phyloP scores from a whole-genome alignment of 2,888 invertebrate genomes.

The Dione juno region DNA sequence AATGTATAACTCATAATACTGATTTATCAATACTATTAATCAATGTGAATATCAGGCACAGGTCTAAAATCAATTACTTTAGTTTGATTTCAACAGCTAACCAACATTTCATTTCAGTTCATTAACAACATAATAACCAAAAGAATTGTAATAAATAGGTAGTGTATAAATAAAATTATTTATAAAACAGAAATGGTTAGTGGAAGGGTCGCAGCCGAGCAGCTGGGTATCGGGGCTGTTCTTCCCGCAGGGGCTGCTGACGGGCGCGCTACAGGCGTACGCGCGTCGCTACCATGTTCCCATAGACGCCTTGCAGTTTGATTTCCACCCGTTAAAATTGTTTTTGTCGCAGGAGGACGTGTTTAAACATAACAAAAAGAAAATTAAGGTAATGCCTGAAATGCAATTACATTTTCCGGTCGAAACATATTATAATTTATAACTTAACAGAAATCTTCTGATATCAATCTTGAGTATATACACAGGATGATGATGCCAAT shows the following conservation, averaged over 20 bases:
- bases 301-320: slow-evolving; percentile 92
- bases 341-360: slow-evolving; percentile 87
- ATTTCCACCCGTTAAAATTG: slow-evolving; percentile 86
- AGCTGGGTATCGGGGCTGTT: slow-evolving; percentile 97
- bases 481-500: slow-evolving; percentile 53
- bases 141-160: not conserved
- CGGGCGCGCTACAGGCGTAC: slow-evolving; percentile 94
- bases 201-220: slow-evolving; percentile 88
- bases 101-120: too few relatives aligned
- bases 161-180: not conserved
- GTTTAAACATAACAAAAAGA: slow-evolving; percentile 69
- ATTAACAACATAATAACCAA: not conserved
- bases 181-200: slow-evolving; percentile 86
- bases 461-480: too few relatives aligned
- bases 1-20: too few relatives aligned
- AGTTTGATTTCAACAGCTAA: not conserved
- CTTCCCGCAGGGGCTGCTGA: slow-evolving; percentile 96
- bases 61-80: not conserved
- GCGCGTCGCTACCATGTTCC: slow-evolving; percentile 93
- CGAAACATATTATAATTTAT: too few relatives aligned
- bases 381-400: slow-evolving; percentile 52
- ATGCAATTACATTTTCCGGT: too few relatives aligned
- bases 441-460: too few relatives aligned
- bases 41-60: too few relatives aligned
- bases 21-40: too few relatives aligned